Conservation (phyloP, 53 echinoderm and acorn worm species). For the Echinarachnius parma region DNA sequence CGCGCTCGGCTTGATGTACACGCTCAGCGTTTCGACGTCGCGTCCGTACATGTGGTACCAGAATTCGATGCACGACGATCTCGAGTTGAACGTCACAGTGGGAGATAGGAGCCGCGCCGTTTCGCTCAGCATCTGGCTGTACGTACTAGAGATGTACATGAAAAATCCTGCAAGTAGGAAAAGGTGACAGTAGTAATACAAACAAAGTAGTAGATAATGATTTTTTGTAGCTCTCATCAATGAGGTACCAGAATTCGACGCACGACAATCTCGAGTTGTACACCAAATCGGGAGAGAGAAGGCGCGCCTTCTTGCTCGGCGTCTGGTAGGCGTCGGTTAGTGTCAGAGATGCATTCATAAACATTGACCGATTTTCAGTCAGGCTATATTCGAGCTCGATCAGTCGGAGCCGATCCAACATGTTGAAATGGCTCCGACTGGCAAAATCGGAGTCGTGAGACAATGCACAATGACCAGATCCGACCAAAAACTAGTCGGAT, state of each 20-base stretch:
- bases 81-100: constrained; percentile 16
- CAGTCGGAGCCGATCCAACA: too few species aligned
- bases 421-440: too few species aligned
- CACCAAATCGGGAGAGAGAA: constrained; percentile 54
- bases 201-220: neutral
- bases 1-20: constrained; percentile 56
- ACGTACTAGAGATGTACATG: constrained; percentile 47
- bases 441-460: too few species aligned
- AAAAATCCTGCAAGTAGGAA: constrained; percentile 61
- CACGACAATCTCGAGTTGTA: constrained; percentile 47
- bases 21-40: constrained; percentile 68
- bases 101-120: constrained; percentile 66
- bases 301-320: constrained; percentile 43
- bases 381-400: too few species aligned
- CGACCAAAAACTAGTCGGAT: too few species aligned
- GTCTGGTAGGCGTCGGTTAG: too few species aligned
- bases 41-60: constrained; percentile 89
- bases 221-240: constrained; percentile 20
- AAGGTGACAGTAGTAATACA: neutral
- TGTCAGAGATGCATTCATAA: too few species aligned
- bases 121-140: neutral
- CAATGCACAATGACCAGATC: too few species aligned
- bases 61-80: constrained; percentile 72
- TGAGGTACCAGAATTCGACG: constrained; percentile 87
- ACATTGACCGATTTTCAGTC: too few species aligned